Base-by-base conservation (phyloP, 2,797 vertebrate species). In the Acipenser oxyrinchus region DNA sequence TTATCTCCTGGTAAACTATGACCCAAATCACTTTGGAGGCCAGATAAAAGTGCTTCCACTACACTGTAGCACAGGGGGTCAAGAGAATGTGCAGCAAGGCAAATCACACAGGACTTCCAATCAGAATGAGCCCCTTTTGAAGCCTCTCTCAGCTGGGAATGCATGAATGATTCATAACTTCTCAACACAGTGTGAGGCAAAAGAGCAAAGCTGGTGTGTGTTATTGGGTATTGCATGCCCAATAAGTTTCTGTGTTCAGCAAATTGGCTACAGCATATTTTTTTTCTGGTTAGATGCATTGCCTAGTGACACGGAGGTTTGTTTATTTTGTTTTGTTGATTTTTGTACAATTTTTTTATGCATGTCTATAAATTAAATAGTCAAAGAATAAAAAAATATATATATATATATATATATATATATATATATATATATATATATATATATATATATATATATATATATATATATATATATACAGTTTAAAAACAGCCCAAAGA, bases 91-190 rank as follows among this genome's bases (percentile, higher is more conserved):
- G 87, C 84, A 76, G 88, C 77, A 55, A 79, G 77, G 89, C 87
- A 92, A 93, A 93, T 91, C 90, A 90, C 88, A 87, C 88, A 92
- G 86, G 88, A 88, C 84, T 79, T 84, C 88, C 91, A 92, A 92
- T 92, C 90, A 90, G 88, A 90, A 88, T 80, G 86, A 87, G 82
- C 86, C 89, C 89, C 89, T 94, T 84, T 91, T 94, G 90, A 95
- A 94, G 91, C 89, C 86, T 84, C 69, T 86, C 90, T 91, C 91
- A 90, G 90, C 88, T 90, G 89, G 91, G 89, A 92, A 88, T 85
- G 86, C 86, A 92, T 95, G 90, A 96, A 98, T 95, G 82, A 96
- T 97, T 90, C 85, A 96, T 95, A 87, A 90, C 79, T 85, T 87
- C 87, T 88, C 88, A 84, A 88, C 89, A 89, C 86, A 89, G 90